phyloP scores from a whole-genome alignment of 2,113 vertebrate genomes.

The Hyla sarda region DNA sequence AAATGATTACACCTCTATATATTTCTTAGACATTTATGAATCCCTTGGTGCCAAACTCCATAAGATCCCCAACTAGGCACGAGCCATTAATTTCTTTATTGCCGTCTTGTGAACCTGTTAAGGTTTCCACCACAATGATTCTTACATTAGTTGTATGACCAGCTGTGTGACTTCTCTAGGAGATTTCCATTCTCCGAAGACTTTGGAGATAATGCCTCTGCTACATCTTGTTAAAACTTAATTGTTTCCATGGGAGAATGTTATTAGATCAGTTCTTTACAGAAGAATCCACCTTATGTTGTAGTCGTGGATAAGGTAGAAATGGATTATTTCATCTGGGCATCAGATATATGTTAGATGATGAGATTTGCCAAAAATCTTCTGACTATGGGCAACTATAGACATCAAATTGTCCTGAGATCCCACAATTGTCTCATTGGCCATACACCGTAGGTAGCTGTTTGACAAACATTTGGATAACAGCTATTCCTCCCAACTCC shows the following conservation, averaged over 20 bases:
- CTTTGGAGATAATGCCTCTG: neutral
- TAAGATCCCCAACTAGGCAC: constrained; percentile 28
- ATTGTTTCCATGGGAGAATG: neutral
- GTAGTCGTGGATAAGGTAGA: neutral
- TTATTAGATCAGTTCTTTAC: neutral
- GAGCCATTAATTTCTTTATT: constrained; percentile 47
- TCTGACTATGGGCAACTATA: no score
- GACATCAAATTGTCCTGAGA: no score
- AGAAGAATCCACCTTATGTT: neutral
- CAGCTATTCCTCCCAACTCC: no score
- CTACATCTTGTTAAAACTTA: neutral
- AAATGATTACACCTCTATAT: constrained; percentile 4
- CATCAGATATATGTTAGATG: neutral
- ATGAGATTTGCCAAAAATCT: no score
- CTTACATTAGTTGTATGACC: constrained; percentile 18
- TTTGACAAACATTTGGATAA: no score
- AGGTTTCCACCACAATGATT: constrained; percentile 13
- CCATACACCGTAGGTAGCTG: no score
- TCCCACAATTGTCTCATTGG: no score
- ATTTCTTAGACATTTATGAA: constrained; percentile 27
- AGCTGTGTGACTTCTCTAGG: neutral
- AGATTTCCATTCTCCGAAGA: neutral
- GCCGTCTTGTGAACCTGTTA: constrained; percentile 25
- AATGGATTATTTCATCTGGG: neutral
- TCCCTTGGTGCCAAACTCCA: constrained; percentile 27